Evolutionary conservation across 2,113 vertebrate genomes (phyloP).

Genomic region (Casuarius casuarius): DNA sequence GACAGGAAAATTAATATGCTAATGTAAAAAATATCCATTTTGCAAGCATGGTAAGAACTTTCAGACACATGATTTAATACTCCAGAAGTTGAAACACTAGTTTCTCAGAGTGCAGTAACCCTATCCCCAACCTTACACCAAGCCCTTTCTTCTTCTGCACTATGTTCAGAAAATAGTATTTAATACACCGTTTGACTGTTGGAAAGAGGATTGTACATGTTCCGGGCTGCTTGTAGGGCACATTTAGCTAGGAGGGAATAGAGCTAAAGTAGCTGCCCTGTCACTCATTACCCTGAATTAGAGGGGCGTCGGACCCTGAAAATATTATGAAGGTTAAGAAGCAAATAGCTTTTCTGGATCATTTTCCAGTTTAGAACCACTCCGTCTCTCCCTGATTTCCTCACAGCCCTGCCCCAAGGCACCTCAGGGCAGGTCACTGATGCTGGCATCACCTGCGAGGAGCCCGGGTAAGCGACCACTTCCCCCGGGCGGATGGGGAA

Average conservation of each 20-base stretch:
- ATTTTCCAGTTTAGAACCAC: accelerated
- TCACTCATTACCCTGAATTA: no score
- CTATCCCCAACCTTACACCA: no score
- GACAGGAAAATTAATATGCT: background rate
- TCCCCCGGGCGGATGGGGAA: no score
- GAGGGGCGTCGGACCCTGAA: accelerated
- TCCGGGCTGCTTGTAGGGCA: background rate
- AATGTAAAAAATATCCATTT: background rate
- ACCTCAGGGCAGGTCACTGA: no score
- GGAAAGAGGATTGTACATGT: no score
- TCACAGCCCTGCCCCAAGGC: background rate
- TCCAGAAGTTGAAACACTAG: accelerated
- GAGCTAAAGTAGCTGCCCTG: background rate
- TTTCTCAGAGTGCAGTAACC: accelerated
- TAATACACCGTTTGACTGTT: no score
- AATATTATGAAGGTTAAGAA: no score
- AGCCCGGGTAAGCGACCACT: no score
- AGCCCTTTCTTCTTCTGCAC: accelerated
- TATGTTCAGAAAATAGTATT: accelerated
- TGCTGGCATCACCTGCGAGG: no score
- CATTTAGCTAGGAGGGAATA: background rate
- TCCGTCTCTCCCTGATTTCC: background rate
- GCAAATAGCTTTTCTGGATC: accelerated
- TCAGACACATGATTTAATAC: background rate
- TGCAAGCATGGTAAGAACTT: background rate